Percentiles rank a stretch among this genome's conserved stretches.
These are phyloP conservation scores for Megalops cyprinoides DNA, from an alignment of 2,797 vertebrate species.

Conservation along the genomic window DNA sequence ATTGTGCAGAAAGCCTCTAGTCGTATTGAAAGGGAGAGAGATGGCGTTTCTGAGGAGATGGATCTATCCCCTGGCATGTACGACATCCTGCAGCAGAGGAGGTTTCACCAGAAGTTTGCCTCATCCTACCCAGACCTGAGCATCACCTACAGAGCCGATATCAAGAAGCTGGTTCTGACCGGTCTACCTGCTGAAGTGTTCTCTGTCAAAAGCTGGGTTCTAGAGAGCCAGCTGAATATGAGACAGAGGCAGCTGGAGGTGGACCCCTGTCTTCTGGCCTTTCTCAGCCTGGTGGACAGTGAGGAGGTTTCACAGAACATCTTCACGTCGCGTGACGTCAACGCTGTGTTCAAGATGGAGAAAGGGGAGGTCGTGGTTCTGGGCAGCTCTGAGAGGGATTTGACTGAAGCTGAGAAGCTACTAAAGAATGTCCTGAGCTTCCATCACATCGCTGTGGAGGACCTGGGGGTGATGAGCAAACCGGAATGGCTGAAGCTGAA, in stretches of 20 bases:
- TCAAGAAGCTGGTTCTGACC: slow-evolving; percentile 61
- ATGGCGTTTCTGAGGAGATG: slow-evolving; percentile 62
- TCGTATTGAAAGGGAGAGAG: slow-evolving; percentile 65
- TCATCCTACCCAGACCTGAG: slow-evolving; percentile 62
- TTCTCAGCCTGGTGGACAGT: slow-evolving; percentile 66
- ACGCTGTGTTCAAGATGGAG: slow-evolving; percentile 68
- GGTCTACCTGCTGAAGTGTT: slow-evolving; percentile 73
- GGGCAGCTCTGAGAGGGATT: slow-evolving; percentile 53
- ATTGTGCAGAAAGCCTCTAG: slow-evolving; percentile 52
- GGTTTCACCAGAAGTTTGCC: slow-evolving; percentile 52
- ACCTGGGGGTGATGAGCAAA: slow-evolving; percentile 60
- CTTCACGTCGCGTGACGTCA: slow-evolving; percentile 72
- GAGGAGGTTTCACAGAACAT: slow-evolving; percentile 67
- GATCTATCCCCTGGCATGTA: slow-evolving; percentile 56
- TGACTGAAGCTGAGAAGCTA: slow-evolving; percentile 70
- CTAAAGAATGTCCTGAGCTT: slow-evolving; percentile 59
- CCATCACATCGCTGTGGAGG: slow-evolving; percentile 60
- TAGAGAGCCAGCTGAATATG: slow-evolving; percentile 62
- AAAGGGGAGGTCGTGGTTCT: slow-evolving; percentile 59
- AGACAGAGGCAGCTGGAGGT: slow-evolving; percentile 53
- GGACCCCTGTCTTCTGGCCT: slow-evolving; percentile 63
- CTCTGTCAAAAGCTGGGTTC: slow-evolving; percentile 71
- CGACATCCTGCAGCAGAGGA: slow-evolving; percentile 67
- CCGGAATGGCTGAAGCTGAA: slow-evolving; percentile 68
- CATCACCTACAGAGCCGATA: slow-evolving; percentile 58